These are phyloP conservation scores for Halyomorpha halys DNA, from an alignment of 1,140 invertebrate genomes.

Conservation along the genomic window DNA sequence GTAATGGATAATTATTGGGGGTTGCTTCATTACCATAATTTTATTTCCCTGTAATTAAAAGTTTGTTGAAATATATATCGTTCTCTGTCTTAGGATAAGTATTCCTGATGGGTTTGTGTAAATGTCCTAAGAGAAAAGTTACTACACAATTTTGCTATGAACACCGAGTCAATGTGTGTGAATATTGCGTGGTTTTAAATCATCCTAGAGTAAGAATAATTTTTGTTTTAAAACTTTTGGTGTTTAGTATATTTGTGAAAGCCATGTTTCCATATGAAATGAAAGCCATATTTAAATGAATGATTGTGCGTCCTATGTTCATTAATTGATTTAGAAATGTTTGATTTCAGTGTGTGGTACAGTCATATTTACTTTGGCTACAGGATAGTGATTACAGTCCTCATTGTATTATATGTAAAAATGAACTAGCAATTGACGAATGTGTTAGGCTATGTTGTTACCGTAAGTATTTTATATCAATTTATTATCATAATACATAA, in stretches of 20 bases:
- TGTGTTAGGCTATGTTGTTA: conserved; percentile 83
- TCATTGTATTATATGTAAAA: conserved; percentile 75
- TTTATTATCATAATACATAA: not conserved
- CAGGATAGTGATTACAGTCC: conserved; percentile 94
- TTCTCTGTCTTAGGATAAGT: too few species aligned
- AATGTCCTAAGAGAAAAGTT: conserved; percentile 91
- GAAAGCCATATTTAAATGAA: too few species aligned
- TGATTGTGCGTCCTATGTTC: too few species aligned
- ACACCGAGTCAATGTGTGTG: conserved; percentile 96
- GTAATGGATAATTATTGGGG: too few species aligned
- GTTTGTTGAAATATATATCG: too few species aligned
- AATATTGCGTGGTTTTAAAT: conserved; percentile 91
- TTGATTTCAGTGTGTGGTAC: conserved; percentile 80
- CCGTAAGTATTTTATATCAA: conserved; percentile 38
- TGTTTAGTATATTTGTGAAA: not conserved
- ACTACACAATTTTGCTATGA: conserved; percentile 98
- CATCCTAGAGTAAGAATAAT: conserved; percentile 71
- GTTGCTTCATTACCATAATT: too few species aligned
- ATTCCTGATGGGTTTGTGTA: conserved; percentile 81
- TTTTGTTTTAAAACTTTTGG: not conserved
- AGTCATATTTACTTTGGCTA: conserved; percentile 94
- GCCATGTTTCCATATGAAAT: too few species aligned
- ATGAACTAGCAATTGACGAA: conserved; percentile 65
- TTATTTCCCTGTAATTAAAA: too few species aligned
- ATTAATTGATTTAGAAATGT: too few species aligned